Conservation (phyloP, 2,888 invertebrate species). For the Tachina lurida region DNA sequence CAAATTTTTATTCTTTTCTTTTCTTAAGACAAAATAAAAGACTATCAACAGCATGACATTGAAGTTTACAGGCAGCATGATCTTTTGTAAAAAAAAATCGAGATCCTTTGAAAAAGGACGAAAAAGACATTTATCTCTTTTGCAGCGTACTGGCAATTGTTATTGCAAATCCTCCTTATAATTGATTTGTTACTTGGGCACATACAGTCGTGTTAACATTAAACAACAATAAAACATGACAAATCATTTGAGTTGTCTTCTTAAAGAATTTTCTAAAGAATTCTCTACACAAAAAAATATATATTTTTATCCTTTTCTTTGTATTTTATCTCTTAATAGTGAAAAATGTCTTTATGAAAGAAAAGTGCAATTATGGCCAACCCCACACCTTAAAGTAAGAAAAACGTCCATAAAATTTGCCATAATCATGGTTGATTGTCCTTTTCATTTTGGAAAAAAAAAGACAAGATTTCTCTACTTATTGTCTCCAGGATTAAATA, state of each 20-base stretch:
- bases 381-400: constrained; percentile 61
- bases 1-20: constrained; percentile 2
- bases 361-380: constrained; percentile 71
- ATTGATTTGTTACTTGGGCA: constrained; percentile 66
- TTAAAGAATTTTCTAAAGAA: constrained; percentile 19
- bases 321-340: neutral
- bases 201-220: constrained; percentile 55
- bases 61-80: constrained; percentile 52
- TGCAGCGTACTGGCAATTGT: constrained; percentile 7
- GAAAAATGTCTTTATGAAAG: constrained; percentile 60
- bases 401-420: constrained; percentile 66
- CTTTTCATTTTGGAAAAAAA: constrained; percentile 27
- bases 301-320: neutral
- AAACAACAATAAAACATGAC: constrained; percentile 51
- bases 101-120: constrained; percentile 23
- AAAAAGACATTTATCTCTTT: constrained; percentile 38
- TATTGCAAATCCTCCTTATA: constrained; percentile 57
- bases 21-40: constrained; percentile 1
- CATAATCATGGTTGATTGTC: constrained; percentile 70
- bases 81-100: constrained; percentile 14
- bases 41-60: constrained; percentile 63
- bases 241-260: constrained; percentile 45
- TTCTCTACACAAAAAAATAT: constrained; percentile 3
- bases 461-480: constrained; percentile 2
- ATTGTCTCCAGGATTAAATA: constrained; percentile 39